Evolutionary conservation across 2,888 invertebrate species (phyloP).

Genomic region (Perizoma flavofasciatum): DNA sequence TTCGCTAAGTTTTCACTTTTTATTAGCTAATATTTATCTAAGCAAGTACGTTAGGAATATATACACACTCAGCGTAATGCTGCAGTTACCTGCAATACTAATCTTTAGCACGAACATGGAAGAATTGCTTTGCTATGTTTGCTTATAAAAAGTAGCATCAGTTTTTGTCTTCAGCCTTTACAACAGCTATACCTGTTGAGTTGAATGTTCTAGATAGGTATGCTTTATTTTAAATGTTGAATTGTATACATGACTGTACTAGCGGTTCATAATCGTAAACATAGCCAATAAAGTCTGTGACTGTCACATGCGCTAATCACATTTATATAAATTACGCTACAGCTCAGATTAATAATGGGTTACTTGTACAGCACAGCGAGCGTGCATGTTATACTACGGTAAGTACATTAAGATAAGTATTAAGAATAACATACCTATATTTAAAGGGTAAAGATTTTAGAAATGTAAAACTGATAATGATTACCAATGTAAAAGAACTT

Average conservation of each 20-base stretch:
- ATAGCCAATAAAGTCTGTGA: constrained; percentile 54
- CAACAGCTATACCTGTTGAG: no score
- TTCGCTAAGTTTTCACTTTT: no score
- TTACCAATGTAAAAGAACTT: no score
- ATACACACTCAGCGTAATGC: no score
- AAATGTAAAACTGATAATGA: background rate
- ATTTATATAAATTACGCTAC: constrained; percentile 45
- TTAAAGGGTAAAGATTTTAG: constrained; percentile 3
- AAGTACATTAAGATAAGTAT: constrained; percentile 31
- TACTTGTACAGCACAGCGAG: constrained; percentile 33
- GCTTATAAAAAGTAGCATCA: no score
- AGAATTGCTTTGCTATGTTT: no score
- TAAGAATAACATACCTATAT: constrained; percentile 14
- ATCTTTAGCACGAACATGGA: no score
- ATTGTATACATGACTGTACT: constrained; percentile 35
- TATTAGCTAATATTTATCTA: no score
- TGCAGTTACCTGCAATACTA: no score
- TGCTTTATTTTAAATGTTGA: background rate
- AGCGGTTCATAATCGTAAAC: constrained; percentile 51
- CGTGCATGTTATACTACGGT: constrained; percentile 31
- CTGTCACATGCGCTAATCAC: constrained; percentile 55
- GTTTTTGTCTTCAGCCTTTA: no score
- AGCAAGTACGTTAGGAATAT: no score
- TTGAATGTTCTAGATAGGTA: no score
- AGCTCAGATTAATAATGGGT: constrained; percentile 33